Evolutionary conservation across 2,888 invertebrate genomes (phyloP), one percentile per base, ranked within the genome.

Genomic region (Linnaemya vulpina): DNA sequence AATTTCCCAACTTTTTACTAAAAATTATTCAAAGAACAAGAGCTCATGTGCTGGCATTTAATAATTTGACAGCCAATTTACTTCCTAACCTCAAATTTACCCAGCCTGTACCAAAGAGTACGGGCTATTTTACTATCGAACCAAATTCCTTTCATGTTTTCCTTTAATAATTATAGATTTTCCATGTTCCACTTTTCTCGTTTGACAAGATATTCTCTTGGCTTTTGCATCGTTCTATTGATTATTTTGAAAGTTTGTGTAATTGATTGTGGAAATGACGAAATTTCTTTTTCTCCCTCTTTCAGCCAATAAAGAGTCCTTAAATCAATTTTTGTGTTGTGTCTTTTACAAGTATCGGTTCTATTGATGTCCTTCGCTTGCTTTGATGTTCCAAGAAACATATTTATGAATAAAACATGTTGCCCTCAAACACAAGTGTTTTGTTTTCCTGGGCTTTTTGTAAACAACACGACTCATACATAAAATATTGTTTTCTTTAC

Each of bases 401-500:
- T 30, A 49, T 68, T 68, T 67, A 84, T 84, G 76, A 84, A 84
- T 84, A 84, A 84, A 84, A 84, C 80, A 84, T 84, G 67, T 65
- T 49, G 40, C 38, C 55, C 43, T 43, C 35, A 11, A 40, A 2
- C 30, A 5, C 38, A 15, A 40, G 17, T 35, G 38, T 3, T 30
- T 53, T 30, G 55, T 35, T 5, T 25, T 25, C 9, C 13, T 25
- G 13, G 13, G 13, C 1, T 22, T 76, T 67, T 58, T 60, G 30
- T 38, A 60, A 68, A 77, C 67, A 77, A 68, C 58, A 77, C 60
- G 49, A 9, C 51, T 62, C 68, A 40, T 40, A 51, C 20, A 78
- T 62, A 62, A 70, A 70, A 78, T 78, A 78, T 70, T 70, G 30
- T 70, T 70, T 60, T n/a, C n/a, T n/a, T 62, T 78, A 30, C 25